phyloP scores from a whole-genome alignment of 2,888 invertebrate species.

The Drosophila melanosoma region DNA sequence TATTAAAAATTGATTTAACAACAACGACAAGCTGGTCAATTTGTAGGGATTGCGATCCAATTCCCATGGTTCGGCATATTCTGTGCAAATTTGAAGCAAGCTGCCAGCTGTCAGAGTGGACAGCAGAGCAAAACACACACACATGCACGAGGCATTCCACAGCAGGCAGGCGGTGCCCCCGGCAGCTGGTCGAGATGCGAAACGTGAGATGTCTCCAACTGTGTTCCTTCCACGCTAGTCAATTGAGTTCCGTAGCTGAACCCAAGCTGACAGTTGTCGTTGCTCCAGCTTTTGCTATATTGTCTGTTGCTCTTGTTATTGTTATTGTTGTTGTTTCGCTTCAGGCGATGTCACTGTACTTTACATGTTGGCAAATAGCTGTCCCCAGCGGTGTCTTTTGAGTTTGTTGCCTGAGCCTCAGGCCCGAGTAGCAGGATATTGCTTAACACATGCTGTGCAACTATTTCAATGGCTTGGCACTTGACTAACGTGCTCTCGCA shows the following conservation, averaged over 20 bases:
- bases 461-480: constrained; percentile 39
- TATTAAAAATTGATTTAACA: constrained; percentile 72
- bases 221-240: constrained; percentile 35
- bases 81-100: constrained; percentile 71
- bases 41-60: constrained; percentile 69
- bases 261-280: constrained; percentile 49
- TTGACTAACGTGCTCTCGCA: constrained; percentile 36
- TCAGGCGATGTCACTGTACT: constrained; percentile 56
- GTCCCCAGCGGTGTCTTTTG: constrained; percentile 48
- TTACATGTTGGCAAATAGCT: constrained; percentile 61
- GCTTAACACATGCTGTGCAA: constrained; percentile 37
- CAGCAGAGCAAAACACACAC: constrained; percentile 44
- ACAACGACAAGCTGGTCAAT: constrained; percentile 58
- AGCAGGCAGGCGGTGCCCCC: constrained; percentile 35
- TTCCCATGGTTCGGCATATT: constrained; percentile 66
- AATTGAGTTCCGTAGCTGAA: constrained; percentile 52
- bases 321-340: constrained; percentile 30
- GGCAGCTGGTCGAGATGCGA: constrained; percentile 44
- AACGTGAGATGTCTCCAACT: constrained; percentile 40
- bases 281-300: constrained; percentile 44
- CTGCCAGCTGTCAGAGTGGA: constrained; percentile 74
- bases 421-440: constrained; percentile 5
- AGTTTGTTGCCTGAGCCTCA: constrained; percentile 27
- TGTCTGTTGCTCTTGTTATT: constrained; percentile 22
- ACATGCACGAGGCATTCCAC: constrained; percentile 15